phyloP scores from a whole-genome alignment of 2,888 invertebrate species.

The Cecidostiba fungosa region DNA sequence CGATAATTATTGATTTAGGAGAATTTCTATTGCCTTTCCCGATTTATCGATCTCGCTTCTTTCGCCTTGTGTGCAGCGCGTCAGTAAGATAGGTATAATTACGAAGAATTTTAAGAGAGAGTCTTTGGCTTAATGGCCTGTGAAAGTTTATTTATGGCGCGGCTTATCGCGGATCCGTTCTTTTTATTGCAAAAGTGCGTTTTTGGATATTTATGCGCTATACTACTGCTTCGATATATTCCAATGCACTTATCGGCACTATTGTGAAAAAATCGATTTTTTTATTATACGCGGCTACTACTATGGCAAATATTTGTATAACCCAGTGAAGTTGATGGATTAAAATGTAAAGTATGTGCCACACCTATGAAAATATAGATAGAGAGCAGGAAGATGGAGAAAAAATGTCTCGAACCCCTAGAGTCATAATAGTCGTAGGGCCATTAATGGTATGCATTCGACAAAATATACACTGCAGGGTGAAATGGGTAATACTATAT shows the following conservation, averaged over 20 bases:
- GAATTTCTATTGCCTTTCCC: constrained; percentile 35
- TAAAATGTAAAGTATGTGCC: not conserved
- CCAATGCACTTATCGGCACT: no score
- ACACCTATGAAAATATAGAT: constrained; percentile 36
- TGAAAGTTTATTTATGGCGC: constrained; percentile 38
- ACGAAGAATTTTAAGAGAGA: constrained; percentile 19
- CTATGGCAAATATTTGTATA: constrained; percentile 5
- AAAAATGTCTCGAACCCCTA: constrained; percentile 4
- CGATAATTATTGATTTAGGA: constrained; percentile 57
- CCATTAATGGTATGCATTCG: constrained; percentile 25
- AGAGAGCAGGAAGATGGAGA: not conserved
- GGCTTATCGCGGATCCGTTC: constrained; percentile 3
- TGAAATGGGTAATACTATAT: not conserved
- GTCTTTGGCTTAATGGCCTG: constrained; percentile 28
- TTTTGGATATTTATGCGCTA: not conserved
- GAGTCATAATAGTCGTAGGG: constrained; percentile 3
- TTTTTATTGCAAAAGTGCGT: not conserved
- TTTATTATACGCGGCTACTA: not conserved
- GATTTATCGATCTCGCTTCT: constrained; percentile 35
- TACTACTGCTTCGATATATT: not conserved
- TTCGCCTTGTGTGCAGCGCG: constrained; percentile 11
- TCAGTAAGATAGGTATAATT: constrained; percentile 19
- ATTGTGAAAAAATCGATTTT: not conserved
- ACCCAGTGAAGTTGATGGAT: not conserved
- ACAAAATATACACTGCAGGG: constrained; percentile 11